Evolutionary conservation across 2,113 vertebrate genomes (phyloP).

Genomic region (Lagopus muta): DNA sequence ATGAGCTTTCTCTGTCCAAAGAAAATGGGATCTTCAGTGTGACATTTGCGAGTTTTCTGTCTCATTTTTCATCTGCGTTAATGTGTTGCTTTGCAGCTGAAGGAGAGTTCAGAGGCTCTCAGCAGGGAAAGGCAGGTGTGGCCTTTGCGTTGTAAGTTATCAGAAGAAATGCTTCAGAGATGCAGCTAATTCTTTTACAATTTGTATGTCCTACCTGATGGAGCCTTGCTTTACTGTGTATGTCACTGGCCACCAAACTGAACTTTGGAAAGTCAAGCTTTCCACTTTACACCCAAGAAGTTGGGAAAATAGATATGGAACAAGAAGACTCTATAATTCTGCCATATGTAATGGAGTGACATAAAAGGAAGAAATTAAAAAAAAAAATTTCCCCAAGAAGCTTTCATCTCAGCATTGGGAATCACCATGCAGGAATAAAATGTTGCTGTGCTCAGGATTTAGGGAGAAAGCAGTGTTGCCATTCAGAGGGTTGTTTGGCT

Average conservation of each 20-base stretch:
- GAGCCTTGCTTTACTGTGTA: accelerated
- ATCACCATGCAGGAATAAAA: not conserved
- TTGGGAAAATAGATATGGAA: not conserved
- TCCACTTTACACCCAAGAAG: not conserved
- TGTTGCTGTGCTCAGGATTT: not conserved
- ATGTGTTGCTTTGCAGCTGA: accelerated
- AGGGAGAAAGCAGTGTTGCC: not conserved
- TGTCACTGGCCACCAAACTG: not conserved
- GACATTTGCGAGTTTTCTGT: not conserved
- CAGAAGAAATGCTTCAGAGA: accelerated
- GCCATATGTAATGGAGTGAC: accelerated
- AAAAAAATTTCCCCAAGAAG: not conserved
- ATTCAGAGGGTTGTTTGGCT: not conserved
- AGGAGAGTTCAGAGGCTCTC: not conserved
- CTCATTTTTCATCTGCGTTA: not conserved
- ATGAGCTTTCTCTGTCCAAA: accelerated
- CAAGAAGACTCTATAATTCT: not conserved
- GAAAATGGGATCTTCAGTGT: not conserved
- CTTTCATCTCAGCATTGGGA: not conserved
- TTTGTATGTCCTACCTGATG: too few species aligned
- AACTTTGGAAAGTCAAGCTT: not conserved
- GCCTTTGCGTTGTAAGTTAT: not conserved
- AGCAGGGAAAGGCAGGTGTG: not conserved
- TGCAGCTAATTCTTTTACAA: accelerated
- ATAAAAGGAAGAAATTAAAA: not conserved